phyloP scores from a whole-genome alignment of 2,797 vertebrate species.

The Orientallactaga sibirica region DNA sequence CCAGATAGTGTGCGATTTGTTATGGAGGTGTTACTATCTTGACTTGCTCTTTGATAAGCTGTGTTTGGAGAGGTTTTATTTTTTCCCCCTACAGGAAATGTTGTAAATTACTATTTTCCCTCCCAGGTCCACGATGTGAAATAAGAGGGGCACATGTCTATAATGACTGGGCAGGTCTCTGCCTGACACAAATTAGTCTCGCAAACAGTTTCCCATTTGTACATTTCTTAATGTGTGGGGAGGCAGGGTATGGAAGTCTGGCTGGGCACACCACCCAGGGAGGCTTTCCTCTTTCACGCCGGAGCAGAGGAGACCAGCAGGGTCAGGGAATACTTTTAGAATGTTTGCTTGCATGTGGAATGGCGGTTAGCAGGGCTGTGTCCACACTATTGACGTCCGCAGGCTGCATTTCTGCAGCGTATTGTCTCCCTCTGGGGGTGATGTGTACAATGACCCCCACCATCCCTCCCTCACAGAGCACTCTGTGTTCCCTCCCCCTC shows the following conservation, averaged over 20 bases:
- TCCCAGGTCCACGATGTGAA: constrained; percentile 79
- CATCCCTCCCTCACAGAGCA: constrained; percentile 69
- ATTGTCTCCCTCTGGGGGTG: constrained; percentile 63
- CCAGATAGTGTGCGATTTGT: constrained; percentile 79
- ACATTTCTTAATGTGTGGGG: constrained; percentile 77
- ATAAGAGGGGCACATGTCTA: constrained; percentile 79
- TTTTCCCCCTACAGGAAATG: constrained; percentile 78
- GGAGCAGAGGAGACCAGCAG: constrained; percentile 71
- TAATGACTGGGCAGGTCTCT: constrained; percentile 80
- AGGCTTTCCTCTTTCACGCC: constrained; percentile 79
- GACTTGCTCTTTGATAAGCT: constrained; percentile 83
- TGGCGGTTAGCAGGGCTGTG: constrained; percentile 35
- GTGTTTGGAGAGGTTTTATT: constrained; percentile 83
- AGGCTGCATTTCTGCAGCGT: constrained; percentile 64
- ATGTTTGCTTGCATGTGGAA: constrained; percentile 75
- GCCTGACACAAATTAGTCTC: constrained; percentile 80
- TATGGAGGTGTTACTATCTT: constrained; percentile 81
- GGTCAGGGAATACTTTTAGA: constrained; percentile 78
- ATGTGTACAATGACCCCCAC: constrained; percentile 20
- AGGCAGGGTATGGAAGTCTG: constrained; percentile 59
- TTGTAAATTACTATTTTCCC: constrained; percentile 85
- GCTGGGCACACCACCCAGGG: constrained; percentile 41
- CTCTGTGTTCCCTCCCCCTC: constrained; percentile 72
- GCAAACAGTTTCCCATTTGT: constrained; percentile 81
- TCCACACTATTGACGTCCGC: constrained; percentile 31